Percentiles rank a stretch among this genome's conserved stretches.
Evolutionary conservation across 2,797 vertebrate genomes (phyloP).

Genomic region (Pyrocephalus nanus): DNA sequence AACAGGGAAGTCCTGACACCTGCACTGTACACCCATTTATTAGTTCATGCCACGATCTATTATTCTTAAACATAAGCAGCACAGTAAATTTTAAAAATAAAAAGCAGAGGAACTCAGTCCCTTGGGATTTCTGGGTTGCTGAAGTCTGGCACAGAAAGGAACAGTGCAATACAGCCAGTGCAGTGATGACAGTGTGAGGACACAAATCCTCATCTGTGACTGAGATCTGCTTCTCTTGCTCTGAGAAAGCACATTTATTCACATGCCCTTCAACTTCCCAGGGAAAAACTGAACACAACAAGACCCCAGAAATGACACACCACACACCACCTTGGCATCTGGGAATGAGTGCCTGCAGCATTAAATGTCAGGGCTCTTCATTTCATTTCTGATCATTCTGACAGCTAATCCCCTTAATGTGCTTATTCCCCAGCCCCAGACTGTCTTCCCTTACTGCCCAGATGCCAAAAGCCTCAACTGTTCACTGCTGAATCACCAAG

Average conservation of each 20-base stretch:
- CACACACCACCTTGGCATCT: constrained; percentile 8
- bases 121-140: not conserved
- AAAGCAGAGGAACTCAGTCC: not conserved
- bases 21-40: not conserved
- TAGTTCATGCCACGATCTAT: not conserved
- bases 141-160: not conserved
- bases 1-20: not conserved
- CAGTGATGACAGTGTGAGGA: not conserved
- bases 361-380: constrained; percentile 17
- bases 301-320: not conserved
- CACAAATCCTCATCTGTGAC: not conserved
- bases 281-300: not conserved
- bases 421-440: not conserved
- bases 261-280: not conserved
- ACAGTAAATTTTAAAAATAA: not conserved
- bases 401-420: constrained; percentile 31
- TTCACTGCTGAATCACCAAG: not conserved
- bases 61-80: not conserved
- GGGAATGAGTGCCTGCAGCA: constrained; percentile 24
- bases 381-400: constrained; percentile 36
- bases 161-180: not conserved
- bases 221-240: not conserved
- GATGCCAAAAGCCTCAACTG: not conserved
- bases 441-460: not conserved
- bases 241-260: not conserved